phyloP scores from a whole-genome alignment of 2,888 invertebrate genomes.

The Agrotis puta region DNA sequence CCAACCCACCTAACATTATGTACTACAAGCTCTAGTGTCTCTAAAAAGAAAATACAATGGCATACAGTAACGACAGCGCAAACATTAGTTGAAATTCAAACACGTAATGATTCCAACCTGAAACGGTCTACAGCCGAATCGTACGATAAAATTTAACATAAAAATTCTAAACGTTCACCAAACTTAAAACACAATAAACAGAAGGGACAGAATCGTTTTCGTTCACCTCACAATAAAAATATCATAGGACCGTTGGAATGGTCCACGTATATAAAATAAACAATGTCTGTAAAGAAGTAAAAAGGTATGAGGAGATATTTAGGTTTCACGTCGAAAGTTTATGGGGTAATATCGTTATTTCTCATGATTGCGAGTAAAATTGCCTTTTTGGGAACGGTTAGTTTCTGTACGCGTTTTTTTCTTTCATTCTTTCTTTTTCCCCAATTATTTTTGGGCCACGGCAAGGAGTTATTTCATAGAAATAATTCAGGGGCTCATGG shows the following conservation, averaged over 20 bases:
- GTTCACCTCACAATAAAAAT: conserved; percentile 80
- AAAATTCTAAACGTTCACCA: conserved; percentile 76
- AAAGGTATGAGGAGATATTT: conserved; percentile 73
- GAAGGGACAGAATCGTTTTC: conserved; percentile 72
- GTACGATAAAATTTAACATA: conserved; percentile 70
- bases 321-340: conserved; percentile 78
- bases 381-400: conserved; percentile 74
- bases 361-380: conserved; percentile 78
- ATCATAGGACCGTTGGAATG: conserved; percentile 73
- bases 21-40: conserved; percentile 37
- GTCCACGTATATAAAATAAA: conserved; percentile 79
- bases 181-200: conserved; percentile 79
- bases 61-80: conserved; percentile 30
- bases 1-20: conserved; percentile 32
- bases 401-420: conserved; percentile 66
- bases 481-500: conserved; percentile 67
- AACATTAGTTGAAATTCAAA: conserved; percentile 69
- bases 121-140: conserved; percentile 42
- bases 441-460: conserved; percentile 69
- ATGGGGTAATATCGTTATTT: conserved; percentile 80
- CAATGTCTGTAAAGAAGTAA: conserved; percentile 69
- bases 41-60: conserved; percentile 35
- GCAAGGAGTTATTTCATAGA: conserved; percentile 63
- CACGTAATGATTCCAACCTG: conserved; percentile 61
- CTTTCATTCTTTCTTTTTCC: conserved; percentile 57